Evolutionary conservation across 2,797 vertebrate species (phyloP), one percentile per base, ranked within the genome.

Genomic region (Pristis pectinata): DNA sequence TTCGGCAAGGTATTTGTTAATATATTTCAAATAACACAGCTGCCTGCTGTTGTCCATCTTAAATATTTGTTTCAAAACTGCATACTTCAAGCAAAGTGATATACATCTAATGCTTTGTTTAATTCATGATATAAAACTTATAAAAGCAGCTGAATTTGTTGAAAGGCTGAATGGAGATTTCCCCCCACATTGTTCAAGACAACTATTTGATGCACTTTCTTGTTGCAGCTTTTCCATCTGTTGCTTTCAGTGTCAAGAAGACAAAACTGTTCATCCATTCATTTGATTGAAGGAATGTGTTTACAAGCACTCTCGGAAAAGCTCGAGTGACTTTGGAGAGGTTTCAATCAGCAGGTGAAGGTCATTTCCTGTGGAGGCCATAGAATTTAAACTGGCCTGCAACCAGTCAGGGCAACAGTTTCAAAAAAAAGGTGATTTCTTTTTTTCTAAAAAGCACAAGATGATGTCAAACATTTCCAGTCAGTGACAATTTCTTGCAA

Each of bases 401-500:
- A 22, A 70, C 41, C 59, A 70, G 44, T 37, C 67, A 93, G 74
- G 37, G 24, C 92, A 53, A 74, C 41, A 27, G 30, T 27, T 87
- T 64, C 22, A 24, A 41, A 30, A 93, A 74, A 34, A 74, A 93
- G 27, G 67, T 34, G 44, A 15, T 34, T 49, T 41, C 44, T 49
- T 93, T 74, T 22, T 34, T 59, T 17, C 11, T 37, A 91, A 44
- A 70, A 93, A 70, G 44, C 41, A 49, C 37, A 72, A 22, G 37
- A 72, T 10, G 41, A 53, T 94, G 70, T 94, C 41, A 30, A 67
- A 56, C 92, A 34, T 93, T 49, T 74, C 72, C 49, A 53, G 70
- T 94, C 92, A 94, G 72, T 94, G 92, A 94, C 92, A 56, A 74
- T 76, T 76, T 44, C 94, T 94, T 94, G 70, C 70, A 76, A 74